phyloP scores from a whole-genome alignment of 2,888 invertebrate genomes.

The Petrolisthes manimaculis region DNA sequence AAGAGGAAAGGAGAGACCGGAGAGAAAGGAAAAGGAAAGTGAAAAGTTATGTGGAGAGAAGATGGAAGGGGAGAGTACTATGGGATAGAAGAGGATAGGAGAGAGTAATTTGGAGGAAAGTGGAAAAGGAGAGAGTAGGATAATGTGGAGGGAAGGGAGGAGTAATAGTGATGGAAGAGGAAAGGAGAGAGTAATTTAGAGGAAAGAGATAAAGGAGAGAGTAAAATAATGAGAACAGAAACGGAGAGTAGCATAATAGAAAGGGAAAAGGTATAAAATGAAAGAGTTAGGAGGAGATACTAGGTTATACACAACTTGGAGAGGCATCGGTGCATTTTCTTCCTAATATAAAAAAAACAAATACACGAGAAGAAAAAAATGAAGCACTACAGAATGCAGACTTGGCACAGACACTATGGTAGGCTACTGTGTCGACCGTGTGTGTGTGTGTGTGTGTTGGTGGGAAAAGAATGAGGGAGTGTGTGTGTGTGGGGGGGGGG shows the following conservation, averaged over 20 bases:
- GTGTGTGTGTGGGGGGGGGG: too few relatives aligned
- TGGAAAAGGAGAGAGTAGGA: not conserved
- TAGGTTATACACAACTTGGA: too few relatives aligned
- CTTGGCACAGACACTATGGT: too few relatives aligned
- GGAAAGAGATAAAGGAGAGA: not conserved
- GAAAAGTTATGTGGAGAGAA: not conserved
- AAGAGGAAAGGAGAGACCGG: not conserved
- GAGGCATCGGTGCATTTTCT: too few relatives aligned
- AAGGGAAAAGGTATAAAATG: not conserved
- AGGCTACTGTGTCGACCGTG: too few relatives aligned
- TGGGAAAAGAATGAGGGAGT: too few relatives aligned
- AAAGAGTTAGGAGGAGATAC: not conserved
- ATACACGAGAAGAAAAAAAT: too few relatives aligned
- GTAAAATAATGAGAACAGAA: not conserved
- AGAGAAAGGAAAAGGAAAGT: not conserved
- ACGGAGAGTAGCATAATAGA: not conserved
- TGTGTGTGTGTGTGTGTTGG: too few relatives aligned
- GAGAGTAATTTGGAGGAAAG: not conserved
- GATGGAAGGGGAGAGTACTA: not conserved
- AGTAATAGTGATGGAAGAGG: not conserved
- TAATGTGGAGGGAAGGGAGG: not conserved
- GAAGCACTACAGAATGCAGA: too few relatives aligned
- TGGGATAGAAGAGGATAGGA: not conserved
- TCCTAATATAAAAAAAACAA: too few relatives aligned
- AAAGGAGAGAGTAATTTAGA: not conserved